These are phyloP conservation scores for Cebidichthys violaceus DNA, from an alignment of 2,113 vertebrate species.

Conservation along the genomic window DNA sequence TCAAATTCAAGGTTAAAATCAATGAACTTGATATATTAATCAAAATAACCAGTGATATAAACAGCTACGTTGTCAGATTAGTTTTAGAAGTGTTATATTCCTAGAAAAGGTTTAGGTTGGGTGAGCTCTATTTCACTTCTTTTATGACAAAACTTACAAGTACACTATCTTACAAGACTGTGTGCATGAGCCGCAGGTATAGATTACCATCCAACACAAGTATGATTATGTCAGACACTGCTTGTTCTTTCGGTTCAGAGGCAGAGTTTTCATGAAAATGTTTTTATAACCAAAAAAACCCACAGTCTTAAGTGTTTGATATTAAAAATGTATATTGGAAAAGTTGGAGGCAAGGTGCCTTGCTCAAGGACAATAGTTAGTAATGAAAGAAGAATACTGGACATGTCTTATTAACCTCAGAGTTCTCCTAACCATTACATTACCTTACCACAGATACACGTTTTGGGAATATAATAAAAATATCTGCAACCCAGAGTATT, in stretches of 20 bases:
- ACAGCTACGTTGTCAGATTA: neutral
- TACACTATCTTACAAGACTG: slow-evolving; percentile 13
- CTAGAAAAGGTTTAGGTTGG: slow-evolving; percentile 32
- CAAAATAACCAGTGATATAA: neutral
- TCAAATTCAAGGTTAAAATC: neutral
- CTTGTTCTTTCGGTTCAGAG: neutral
- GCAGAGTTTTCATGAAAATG: neutral
- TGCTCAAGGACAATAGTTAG: neutral
- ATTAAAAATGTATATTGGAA: neutral
- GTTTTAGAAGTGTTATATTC: neutral
- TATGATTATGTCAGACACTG: slow-evolving; percentile 37
- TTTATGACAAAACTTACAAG: slow-evolving; percentile 37
- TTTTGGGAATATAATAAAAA: slow-evolving; percentile 33
- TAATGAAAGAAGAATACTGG: neutral
- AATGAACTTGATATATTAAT: slow-evolving; percentile 5
- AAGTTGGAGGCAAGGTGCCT: neutral
- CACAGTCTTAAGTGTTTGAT: slow-evolving; percentile 8
- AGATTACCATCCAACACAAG: slow-evolving; percentile 20
- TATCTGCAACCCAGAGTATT: neutral
- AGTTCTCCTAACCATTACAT: neutral
- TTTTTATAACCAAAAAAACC: slow-evolving; percentile 5
- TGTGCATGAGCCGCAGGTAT: slow-evolving; percentile 5
- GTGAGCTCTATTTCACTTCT: neutral
- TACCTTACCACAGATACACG: slow-evolving; percentile 4
- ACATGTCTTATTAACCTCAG: neutral